A percentile compares a stretch with the other conserved stretches of the same genome.
Evolutionary conservation across 2,113 vertebrate species (phyloP).

Genomic region (Nibea albiflora): DNA sequence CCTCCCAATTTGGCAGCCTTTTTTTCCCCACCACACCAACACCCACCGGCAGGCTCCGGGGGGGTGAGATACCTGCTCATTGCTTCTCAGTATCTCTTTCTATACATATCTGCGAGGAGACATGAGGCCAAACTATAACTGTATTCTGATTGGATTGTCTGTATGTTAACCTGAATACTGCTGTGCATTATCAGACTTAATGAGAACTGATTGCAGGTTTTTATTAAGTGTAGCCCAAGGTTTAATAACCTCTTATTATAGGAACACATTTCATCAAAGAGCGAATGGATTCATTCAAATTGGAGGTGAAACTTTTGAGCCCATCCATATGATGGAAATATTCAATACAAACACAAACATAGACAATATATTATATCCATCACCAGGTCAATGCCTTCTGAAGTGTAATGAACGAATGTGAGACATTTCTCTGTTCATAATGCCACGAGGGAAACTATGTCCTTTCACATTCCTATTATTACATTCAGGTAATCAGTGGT

Average conservation of each 20-base stretch:
- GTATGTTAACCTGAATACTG: neutral
- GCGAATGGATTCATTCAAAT: constrained; percentile 16
- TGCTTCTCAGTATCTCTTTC: too few species aligned
- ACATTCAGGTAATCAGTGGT: neutral
- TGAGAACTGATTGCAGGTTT: constrained; percentile 32
- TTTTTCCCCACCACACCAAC: too few species aligned
- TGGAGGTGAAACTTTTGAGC: constrained; percentile 21
- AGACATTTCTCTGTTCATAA: neutral
- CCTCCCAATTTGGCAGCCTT: too few species aligned
- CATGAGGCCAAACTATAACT: too few species aligned
- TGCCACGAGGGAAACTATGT: neutral
- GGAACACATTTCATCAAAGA: constrained; percentile 16
- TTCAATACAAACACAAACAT: neutral
- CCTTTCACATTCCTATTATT: neutral
- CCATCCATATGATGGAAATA: constrained; percentile 16
- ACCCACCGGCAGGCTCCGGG: too few species aligned
- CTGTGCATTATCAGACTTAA: constrained; percentile 13
- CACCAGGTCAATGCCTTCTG: constrained; percentile 12
- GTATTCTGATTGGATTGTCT: neutral
- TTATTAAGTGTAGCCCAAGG: neutral
- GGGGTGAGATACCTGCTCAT: too few species aligned
- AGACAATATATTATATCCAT: constrained; percentile 25
- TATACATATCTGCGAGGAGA: too few species aligned
- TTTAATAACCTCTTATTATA: neutral
- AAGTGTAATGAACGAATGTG: constrained; percentile 15